These are phyloP conservation scores for Thamnophis elegans DNA, from an alignment of 2,797 vertebrate genomes.

Conservation along the genomic window DNA sequence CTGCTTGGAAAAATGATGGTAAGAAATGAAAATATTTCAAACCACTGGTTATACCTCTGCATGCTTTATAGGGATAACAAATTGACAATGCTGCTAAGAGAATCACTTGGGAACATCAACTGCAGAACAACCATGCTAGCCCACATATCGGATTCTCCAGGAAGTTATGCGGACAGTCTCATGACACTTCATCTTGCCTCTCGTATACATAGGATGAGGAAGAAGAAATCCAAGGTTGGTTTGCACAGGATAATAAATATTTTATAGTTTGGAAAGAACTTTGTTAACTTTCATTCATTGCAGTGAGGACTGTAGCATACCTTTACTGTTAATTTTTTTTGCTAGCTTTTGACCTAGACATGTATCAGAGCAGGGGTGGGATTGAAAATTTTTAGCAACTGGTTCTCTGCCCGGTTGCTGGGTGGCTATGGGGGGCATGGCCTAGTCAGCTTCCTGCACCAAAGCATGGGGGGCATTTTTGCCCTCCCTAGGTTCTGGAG, in stretches of 20 bases:
- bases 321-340: fast-evolving
- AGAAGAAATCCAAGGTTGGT: slow-evolving; percentile 94
- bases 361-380: no score
- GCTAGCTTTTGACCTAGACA: neutral
- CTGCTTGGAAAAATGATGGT: neutral
- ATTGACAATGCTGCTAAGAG: slow-evolving; percentile 93
- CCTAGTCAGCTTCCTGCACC: no score
- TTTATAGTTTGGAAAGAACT: slow-evolving; percentile 55
- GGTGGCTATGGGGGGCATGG: no score
- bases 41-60: slow-evolving; percentile 18
- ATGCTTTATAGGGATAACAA: slow-evolving; percentile 88
- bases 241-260: slow-evolving; percentile 40
- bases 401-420: no score
- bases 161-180: slow-evolving; percentile 90
- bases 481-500: no score
- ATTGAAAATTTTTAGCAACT: no score
- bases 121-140: slow-evolving; percentile 97
- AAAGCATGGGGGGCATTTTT: no score
- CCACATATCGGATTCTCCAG: slow-evolving; percentile 90
- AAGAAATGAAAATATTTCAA: slow-evolving; percentile 36
- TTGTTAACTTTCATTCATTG: slow-evolving; percentile 4
- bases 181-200: slow-evolving; percentile 96
- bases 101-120: slow-evolving; percentile 92
- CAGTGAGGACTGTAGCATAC: slow-evolving; percentile 25
- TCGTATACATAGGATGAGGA: slow-evolving; percentile 93